phyloP scores from a whole-genome alignment of 2,113 vertebrate genomes.

The Cacatua alba region DNA sequence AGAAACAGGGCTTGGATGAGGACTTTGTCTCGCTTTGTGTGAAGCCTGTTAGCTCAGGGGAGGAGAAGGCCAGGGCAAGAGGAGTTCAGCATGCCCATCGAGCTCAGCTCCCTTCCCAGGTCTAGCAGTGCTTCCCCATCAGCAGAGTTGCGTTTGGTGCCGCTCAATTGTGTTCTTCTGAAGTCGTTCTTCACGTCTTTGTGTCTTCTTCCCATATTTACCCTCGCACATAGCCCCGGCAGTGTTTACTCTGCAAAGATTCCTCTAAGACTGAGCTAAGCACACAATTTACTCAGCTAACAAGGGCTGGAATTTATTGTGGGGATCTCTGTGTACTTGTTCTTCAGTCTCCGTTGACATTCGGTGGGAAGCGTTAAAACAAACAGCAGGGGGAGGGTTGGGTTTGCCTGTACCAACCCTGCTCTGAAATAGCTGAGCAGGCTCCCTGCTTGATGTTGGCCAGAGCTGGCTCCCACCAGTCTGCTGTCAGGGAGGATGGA shows the following conservation, averaged over 20 bases:
- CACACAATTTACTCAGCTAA: slow-evolving; percentile 73
- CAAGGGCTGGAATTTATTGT: slow-evolving; percentile 69
- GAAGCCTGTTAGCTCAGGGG: no score
- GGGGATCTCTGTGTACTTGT: slow-evolving; percentile 68
- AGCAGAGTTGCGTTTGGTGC: accelerated
- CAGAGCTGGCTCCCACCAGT: background rate
- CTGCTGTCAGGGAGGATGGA: background rate
- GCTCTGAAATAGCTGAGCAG: background rate
- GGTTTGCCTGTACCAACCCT: background rate
- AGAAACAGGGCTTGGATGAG: background rate
- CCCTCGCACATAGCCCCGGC: background rate
- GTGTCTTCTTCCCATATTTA: background rate
- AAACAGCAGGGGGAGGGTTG: slow-evolving; percentile 50
- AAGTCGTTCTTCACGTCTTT: background rate
- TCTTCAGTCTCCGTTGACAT: slow-evolving; percentile 64
- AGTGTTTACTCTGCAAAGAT: slow-evolving; percentile 69
- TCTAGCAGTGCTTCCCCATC: background rate
- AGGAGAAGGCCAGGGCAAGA: background rate
- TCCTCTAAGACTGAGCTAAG: slow-evolving; percentile 63
- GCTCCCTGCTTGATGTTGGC: background rate
- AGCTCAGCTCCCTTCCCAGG: background rate
- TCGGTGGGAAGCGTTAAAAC: slow-evolving; percentile 60
- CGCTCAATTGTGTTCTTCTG: background rate
- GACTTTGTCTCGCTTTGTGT: accelerated
- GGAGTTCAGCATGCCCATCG: accelerated